Percentiles rank a stretch among this genome's conserved stretches.
Evolutionary conservation across 2,113 vertebrate genomes (phyloP).

Genomic region (Gymnorhina tibicen): DNA sequence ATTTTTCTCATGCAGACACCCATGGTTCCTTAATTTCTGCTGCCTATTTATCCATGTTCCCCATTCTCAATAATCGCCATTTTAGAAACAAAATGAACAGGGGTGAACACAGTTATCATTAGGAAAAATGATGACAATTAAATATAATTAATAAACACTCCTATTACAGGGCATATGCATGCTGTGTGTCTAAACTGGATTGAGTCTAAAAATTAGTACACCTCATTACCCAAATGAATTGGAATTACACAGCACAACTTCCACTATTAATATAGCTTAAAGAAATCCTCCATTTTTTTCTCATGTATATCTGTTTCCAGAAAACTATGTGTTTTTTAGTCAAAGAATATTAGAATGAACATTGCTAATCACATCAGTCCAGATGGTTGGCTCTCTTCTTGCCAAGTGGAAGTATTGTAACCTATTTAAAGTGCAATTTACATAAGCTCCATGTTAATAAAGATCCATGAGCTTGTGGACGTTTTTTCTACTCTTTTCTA

Average conservation of each 20-base stretch:
- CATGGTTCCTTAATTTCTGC: constrained; percentile 12
- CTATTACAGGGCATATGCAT: constrained; percentile 59
- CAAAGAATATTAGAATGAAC: constrained; percentile 63
- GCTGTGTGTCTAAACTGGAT: constrained; percentile 42
- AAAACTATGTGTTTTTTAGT: constrained; percentile 49
- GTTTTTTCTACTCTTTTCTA: neutral
- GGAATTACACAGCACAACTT: constrained; percentile 26
- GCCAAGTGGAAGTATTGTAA: constrained; percentile 62
- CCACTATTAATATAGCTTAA: constrained; percentile 54
- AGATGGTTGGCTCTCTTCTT: constrained; percentile 60
- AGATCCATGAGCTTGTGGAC: constrained; percentile 25
- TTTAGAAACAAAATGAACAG: constrained; percentile 37
- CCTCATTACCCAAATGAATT: constrained; percentile 64
- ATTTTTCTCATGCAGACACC: constrained; percentile 15
- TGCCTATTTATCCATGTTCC: constrained; percentile 21
- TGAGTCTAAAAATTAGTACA: constrained; percentile 39
- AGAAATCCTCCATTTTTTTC: constrained; percentile 34
- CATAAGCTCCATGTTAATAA: constrained; percentile 53
- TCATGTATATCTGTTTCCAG: constrained; percentile 20
- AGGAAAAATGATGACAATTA: constrained; percentile 56
- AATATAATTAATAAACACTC: constrained; percentile 68
- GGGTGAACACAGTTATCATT: constrained; percentile 34
- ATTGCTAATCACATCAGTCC: constrained; percentile 66
- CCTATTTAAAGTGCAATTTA: constrained; percentile 60
- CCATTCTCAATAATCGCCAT: neutral